Evolutionary conservation across 2,113 vertebrate species (phyloP).

Genomic region (Alexandromys fortis): DNA sequence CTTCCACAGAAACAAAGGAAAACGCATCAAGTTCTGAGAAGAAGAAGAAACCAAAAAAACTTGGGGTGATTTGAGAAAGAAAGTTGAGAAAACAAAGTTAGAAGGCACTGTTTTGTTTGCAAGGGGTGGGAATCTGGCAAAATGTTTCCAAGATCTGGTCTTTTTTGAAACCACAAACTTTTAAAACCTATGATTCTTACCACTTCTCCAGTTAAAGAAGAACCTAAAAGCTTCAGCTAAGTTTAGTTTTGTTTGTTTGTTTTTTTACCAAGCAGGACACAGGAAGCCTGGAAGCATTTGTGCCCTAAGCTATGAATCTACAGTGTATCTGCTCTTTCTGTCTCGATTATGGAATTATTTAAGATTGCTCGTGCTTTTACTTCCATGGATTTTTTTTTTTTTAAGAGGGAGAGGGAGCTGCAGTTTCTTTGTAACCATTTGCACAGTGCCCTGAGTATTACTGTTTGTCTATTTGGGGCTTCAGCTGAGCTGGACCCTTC

Average conservation of each 20-base stretch:
- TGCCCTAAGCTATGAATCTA: neutral
- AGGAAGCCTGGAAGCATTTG: neutral
- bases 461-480: neutral
- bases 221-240: neutral
- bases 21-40: neutral
- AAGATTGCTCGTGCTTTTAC: neutral
- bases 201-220: neutral
- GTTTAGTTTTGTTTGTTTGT: neutral
- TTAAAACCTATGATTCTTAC: neutral
- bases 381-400: neutral
- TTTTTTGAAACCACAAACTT: neutral
- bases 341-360: neutral
- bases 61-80: neutral
- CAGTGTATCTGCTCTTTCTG: neutral
- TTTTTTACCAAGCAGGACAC: neutral
- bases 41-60: neutral
- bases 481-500: neutral
- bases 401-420: neutral
- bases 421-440: neutral
- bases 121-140: rapidly evolving
- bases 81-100: neutral
- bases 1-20: neutral
- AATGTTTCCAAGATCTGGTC: neutral
- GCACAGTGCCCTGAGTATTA: neutral
- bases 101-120: rapidly evolving